Base-by-base conservation (phyloP, 2,888 invertebrate genomes). In the Clunio marinus region DNA sequence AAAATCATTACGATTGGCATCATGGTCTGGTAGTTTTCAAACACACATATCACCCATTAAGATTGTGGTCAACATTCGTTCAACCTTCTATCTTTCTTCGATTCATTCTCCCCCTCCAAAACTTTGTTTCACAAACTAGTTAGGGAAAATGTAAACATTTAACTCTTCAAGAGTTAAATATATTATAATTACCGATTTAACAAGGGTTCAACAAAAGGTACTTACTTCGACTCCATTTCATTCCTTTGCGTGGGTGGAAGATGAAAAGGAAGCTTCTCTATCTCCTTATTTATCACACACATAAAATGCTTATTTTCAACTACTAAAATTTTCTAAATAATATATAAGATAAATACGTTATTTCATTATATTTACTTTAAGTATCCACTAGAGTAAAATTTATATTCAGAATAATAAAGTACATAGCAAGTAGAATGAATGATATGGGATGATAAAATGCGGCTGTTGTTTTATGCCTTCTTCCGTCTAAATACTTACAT, bases 311-410 rank as follows among this genome's bases (percentile, higher is more conserved):
- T 25, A 57, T 60, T 60, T 17, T 60, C 20, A 27, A 60, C 60
- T 60, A 60, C 35, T 60, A 60, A 58, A 60, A 60, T 32, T n/a
- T 60, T 15, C 37, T 60, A 60, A 60, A 60, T 60, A 32, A 60
- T 60, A 15, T 60, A 60, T 60, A 60, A 60, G 60, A 60, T 60
- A 60, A 60, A 60, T 60, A 60, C 35, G 35, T 60, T 60, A 60
- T 59, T 59, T 59, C 59, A 59, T 35, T 60, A 60, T 60, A n/a
- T n/a, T n/a, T n/a, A 32, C 57, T 22, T 27, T 60, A 60, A 60
- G 60, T 60, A 60, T 60, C 37, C 60, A 60, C 60, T 27, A 35
- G 60, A 60, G 60, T 32, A 20, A 60, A 60, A 60, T 60, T 60
- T 60, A 60, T 32, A 20, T 35, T 7, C 28, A 15, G 35, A 35